Base-by-base conservation (phyloP, 2,888 invertebrate genomes). In the Macaria liturata region DNA sequence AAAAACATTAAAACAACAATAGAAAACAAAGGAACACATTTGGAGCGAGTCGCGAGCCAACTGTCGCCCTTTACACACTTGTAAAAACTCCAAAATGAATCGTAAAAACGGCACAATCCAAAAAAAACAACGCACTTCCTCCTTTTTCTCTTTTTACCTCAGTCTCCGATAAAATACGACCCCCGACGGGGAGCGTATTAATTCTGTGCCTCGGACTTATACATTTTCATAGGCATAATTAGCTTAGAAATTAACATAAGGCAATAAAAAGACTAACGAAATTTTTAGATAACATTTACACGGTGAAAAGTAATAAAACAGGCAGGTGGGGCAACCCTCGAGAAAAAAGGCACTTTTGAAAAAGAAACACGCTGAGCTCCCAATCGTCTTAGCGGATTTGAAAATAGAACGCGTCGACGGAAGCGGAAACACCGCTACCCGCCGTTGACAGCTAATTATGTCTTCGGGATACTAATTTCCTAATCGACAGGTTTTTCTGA, bases 201-300 rank as follows among this genome's bases (percentile, higher is more conserved):
- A 90, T 90, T 88, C 80, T 79, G 82, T 82, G 78, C 81, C 76
- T 75, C 76, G 51, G 75, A 78, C 86, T 88, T 87, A 90, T 91
- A 89, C 78, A 91, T 89, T 89, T 90, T 89, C 91, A 87, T 90
- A 84, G 88, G 81, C 84, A 87, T 91, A 89, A 91, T 91, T 91
- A 91, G 82, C 81, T 89, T 86, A 86, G 86, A 86, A 91, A 91
- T 91, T 91, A 91, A 89, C 91, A 91, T 91, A 90, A 84, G 78
- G 83, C 81, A 80, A 90, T 91, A 91, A 91, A 91, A 82, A 83
- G 78, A 74, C 81, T 84, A 89, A 91, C 89, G 85, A 88, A 90
- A 90, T 86, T 89, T 86, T 90, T 90, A 86, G 86, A 86, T 81
- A 83, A 76, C 83, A 78, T 84, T 84, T 85, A 86, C 85, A 85